Percentiles rank a stretch among this genome's conserved stretches.
phyloP scores from a whole-genome alignment of 2,113 vertebrate species.

The Perca schrenkii region DNA sequence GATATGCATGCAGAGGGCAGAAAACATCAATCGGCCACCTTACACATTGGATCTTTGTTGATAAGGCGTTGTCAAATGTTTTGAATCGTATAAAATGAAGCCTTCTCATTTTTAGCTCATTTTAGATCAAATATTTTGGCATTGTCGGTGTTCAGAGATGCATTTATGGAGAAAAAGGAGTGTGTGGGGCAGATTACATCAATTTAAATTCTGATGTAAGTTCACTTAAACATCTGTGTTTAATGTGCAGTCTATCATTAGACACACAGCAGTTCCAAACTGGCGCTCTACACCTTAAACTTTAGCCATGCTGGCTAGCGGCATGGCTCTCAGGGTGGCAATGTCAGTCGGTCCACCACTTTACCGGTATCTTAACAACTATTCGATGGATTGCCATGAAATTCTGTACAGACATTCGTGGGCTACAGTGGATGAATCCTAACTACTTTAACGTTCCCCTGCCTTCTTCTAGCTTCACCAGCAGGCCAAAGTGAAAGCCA shows the following conservation, averaged over 20 bases:
- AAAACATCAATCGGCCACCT: slow-evolving; percentile 78
- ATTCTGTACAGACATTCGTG: slow-evolving; percentile 47
- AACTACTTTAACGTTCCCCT: background rate
- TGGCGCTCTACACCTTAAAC: background rate
- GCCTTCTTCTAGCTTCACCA: too few relatives aligned
- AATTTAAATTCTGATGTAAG: background rate
- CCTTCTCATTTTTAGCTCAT: slow-evolving; percentile 4
- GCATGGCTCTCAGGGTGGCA: too few relatives aligned
- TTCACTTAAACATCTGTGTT: background rate
- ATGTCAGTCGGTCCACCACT: background rate
- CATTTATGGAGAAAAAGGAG: slow-evolving; percentile 1
- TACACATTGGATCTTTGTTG: slow-evolving; percentile 67
- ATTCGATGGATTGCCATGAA: background rate
- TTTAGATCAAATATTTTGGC: background rate
- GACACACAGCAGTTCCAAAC: background rate
- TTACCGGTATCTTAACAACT: background rate
- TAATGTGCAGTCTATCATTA: background rate
- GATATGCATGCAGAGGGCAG: slow-evolving; percentile 78
- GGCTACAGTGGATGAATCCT: background rate
- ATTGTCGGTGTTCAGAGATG: background rate
- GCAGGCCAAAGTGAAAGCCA: too few relatives aligned
- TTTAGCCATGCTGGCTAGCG: background rate
- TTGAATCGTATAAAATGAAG: slow-evolving; percentile 36
- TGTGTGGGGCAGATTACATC: background rate
- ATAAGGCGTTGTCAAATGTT: slow-evolving; percentile 69